Base-by-base conservation (phyloP, 2,888 invertebrate species). In the Rhyacophila evoluta region DNA sequence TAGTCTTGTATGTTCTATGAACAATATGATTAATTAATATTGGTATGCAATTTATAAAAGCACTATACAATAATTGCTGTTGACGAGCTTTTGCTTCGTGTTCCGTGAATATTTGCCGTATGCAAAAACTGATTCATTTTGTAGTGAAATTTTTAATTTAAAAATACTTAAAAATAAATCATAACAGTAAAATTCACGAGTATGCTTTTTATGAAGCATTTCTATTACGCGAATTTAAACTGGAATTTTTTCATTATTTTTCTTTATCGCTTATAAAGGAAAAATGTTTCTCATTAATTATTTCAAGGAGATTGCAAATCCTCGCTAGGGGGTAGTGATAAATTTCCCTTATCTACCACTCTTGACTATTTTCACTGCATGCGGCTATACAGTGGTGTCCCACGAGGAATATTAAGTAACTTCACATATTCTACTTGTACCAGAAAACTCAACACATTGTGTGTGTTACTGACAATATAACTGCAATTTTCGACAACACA, bases 291-390 rank as follows among this genome's bases (percentile, higher is more conserved):
- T 55, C 55, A 55, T 55, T 55, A 55, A 55, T 55, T 55, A 55
- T 55, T 55, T 55, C 25, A 55, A 55, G 55, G 55, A 55, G 55
- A 55, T 55, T 55, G 19, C 25, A 55, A 55, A 55, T 55, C 55
- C 55, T 55, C 55, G 55, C 55, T 25, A 10, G 19, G 55, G 25
- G 55, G 19, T 55, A 8, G 55, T 55, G 55, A 55, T 55, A 55
- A 55, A 55, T 55, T 55, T 55, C 10, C 25, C 55, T 55, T 55
- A 55, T 55, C 55, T 55, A 25, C 15, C 41, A 41, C 19, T 33
- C 29, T 41, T 41, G 41, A 41, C 41, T 41, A 41, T 41, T 55
- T 55, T 55, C 55, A 19, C 19, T 25, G 55, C 55, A 55, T 55
- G 55, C 25, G 5, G 55, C 19, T 55, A 19, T 19, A 2, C 55